Percentiles rank a stretch among this genome's conserved stretches.
These are phyloP conservation scores for Chrysolina oricalcia DNA, from an alignment of 2,888 invertebrate genomes.

Conservation along the genomic window DNA sequence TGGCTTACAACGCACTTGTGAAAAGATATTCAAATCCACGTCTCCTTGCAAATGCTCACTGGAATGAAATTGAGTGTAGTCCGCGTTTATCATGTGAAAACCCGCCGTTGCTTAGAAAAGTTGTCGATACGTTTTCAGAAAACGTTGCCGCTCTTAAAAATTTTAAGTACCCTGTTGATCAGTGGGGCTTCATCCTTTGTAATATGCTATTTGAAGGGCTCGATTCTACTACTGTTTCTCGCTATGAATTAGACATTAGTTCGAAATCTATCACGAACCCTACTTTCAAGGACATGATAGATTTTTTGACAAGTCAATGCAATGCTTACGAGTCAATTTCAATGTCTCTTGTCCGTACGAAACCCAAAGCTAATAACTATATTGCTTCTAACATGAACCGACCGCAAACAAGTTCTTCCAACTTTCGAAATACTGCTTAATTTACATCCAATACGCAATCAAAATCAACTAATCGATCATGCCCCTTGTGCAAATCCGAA, in stretches of 20 bases:
- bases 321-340: not conserved
- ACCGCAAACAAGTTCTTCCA: not conserved
- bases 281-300: not conserved
- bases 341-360: not conserved
- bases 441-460: not conserved
- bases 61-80: constrained; percentile 18
- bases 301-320: not conserved
- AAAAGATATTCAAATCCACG: constrained; percentile 23
- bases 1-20: constrained; percentile 7
- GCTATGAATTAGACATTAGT: not conserved
- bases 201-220: not conserved
- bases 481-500: not conserved
- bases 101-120: constrained; percentile 6
- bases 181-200: constrained; percentile 17
- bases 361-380: too few relatives aligned
- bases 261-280: not conserved
- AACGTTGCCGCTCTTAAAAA: constrained; percentile 8
- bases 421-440: not conserved
- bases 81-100: constrained; percentile 5
- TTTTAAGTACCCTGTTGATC: not conserved
- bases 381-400: not conserved
- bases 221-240: not conserved
- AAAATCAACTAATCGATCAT: not conserved
- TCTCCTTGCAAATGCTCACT: not conserved
- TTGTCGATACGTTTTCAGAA: constrained; percentile 7